Percentiles rank a stretch among this genome's conserved stretches.
These are phyloP conservation scores for Aphidoletes aphidimyza DNA, from an alignment of 2,888 invertebrate genomes.

Conservation along the genomic window DNA sequence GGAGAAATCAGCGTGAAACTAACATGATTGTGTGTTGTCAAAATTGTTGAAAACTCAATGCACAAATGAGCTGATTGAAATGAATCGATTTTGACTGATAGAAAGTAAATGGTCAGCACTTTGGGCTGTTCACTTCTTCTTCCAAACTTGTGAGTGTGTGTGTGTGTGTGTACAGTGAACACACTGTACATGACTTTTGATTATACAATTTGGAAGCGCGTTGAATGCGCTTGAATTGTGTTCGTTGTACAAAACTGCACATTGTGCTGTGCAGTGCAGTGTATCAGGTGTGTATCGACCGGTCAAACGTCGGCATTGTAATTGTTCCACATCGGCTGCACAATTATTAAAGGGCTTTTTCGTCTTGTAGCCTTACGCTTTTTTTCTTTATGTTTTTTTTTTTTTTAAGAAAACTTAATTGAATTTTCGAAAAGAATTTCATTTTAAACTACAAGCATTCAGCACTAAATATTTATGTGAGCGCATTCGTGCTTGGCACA, in stretches of 20 bases:
- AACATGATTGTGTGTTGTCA: constrained; percentile 7
- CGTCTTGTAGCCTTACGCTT: too few species aligned
- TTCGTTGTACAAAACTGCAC: neutral
- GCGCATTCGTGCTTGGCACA: constrained; percentile 27
- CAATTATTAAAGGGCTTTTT: neutral
- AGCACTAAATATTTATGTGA: constrained; percentile 12
- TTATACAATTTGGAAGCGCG: neutral
- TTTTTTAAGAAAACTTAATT: constrained; percentile 21
- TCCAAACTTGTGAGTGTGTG: too few species aligned
- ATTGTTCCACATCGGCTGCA: constrained; percentile 10
- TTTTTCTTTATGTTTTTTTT: too few species aligned
- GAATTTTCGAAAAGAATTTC: constrained; percentile 51
- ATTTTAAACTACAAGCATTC: constrained; percentile 9
- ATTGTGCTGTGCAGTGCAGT: neutral
- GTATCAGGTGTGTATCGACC: neutral
- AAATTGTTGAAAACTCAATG: neutral
- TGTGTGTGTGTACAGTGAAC: too few species aligned
- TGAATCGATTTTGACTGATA: constrained; percentile 22
- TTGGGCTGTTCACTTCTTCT: too few species aligned
- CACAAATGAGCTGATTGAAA: neutral
- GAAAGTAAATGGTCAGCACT: constrained; percentile 6
- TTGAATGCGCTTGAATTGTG: constrained; percentile 3
- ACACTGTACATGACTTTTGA: neutral
- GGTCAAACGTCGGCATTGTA: constrained; percentile 37
- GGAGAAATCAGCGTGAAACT: constrained; percentile 38